phyloP scores from a whole-genome alignment of 2,797 vertebrate species.

The Crossoptilon crossoptilon region DNA sequence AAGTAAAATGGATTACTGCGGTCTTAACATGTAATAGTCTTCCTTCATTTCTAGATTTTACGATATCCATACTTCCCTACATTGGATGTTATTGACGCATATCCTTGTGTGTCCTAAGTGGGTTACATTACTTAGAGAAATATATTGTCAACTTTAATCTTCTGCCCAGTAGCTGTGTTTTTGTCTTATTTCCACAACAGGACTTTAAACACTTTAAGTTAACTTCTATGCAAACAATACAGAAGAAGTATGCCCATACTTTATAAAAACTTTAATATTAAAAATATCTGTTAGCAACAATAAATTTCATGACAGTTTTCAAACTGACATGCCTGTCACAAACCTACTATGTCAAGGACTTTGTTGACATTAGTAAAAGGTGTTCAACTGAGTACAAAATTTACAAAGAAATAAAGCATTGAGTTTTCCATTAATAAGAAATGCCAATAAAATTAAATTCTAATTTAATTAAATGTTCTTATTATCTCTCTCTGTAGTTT shows the following conservation, averaged over 20 bases:
- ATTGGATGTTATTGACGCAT: neutral
- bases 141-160: neutral
- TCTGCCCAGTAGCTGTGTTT: neutral
- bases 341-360: neutral
- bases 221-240: neutral
- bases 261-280: neutral
- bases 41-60: neutral
- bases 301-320: neutral
- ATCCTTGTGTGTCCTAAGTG: neutral
- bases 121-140: neutral
- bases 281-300: neutral
- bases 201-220: neutral
- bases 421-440: neutral
- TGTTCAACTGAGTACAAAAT: neutral
- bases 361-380: neutral
- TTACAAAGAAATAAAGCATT: neutral
- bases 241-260: neutral
- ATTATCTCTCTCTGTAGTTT: neutral
- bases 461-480: neutral
- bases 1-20: neutral
- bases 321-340: neutral
- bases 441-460: neutral
- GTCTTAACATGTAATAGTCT: neutral
- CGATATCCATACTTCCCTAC: neutral
- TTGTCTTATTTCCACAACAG: neutral